Evolutionary conservation across 2,888 invertebrate genomes (phyloP).

Genomic region (Cheilosia urbana): DNA sequence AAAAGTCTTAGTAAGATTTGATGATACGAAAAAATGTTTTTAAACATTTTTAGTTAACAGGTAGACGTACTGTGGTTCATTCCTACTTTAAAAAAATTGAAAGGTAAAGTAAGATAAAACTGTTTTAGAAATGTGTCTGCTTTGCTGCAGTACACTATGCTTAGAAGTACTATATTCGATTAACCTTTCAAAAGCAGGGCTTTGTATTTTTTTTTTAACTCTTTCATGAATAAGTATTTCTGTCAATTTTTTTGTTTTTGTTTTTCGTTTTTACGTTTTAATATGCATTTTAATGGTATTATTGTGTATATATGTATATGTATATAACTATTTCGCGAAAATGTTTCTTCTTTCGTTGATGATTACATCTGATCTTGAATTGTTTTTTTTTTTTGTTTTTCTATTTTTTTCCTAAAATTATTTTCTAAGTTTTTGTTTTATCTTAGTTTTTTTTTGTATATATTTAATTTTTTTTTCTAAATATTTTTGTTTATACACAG

Average conservation of each 20-base stretch:
- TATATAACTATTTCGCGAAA: constrained; percentile 23
- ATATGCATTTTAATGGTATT: constrained; percentile 28
- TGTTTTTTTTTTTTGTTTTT: constrained; percentile 5
- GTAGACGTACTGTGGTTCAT: too few relatives aligned
- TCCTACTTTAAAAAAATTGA: too few relatives aligned
- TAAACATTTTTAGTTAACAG: too few relatives aligned
- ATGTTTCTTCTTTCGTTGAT: constrained; percentile 9
- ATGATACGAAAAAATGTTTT: too few relatives aligned
- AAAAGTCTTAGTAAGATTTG: too few relatives aligned
- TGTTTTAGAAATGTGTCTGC: too few relatives aligned
- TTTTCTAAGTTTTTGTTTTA: constrained; percentile 9
- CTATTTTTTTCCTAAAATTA: not conserved
- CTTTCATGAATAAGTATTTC: constrained; percentile 37
- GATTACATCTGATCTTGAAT: constrained; percentile 20
- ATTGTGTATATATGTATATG: constrained; percentile 6
- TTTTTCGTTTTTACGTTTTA: not conserved
- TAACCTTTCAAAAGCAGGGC: too few relatives aligned
- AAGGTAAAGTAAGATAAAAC: too few relatives aligned
- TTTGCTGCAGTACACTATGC: too few relatives aligned
- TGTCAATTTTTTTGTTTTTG: too few relatives aligned
- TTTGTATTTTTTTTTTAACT: not conserved
- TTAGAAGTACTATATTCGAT: too few relatives aligned
- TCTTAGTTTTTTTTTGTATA: constrained; percentile 16
- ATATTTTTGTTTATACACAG: constrained; percentile 58
- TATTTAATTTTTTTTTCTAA: constrained; percentile 27